Evolutionary conservation across 92 coral and sea anemone species (phyloP).

Genomic region (Virgularia gustaviana): DNA sequence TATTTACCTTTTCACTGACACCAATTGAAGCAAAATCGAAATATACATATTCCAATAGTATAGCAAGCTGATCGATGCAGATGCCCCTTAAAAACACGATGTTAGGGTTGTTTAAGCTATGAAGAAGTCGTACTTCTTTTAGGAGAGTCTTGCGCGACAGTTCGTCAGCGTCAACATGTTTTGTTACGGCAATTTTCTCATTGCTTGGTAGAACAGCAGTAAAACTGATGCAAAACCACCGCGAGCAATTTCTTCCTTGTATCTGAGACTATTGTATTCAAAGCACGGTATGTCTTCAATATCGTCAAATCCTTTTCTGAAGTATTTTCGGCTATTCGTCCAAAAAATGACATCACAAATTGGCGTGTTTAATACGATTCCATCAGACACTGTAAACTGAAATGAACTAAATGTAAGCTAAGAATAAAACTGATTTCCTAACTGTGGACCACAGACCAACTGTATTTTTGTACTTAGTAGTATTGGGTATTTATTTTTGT

Average conservation of each 20-base stretch:
- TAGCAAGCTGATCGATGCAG: neutral
- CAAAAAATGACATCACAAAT: neutral
- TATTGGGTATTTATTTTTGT: no score
- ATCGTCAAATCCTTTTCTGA: neutral
- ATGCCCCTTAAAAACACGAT: neutral
- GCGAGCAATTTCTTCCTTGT: slow-evolving; percentile 1
- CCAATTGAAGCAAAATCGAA: no score
- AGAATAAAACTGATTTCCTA: no score
- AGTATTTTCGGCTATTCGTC: neutral
- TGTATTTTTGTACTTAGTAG: no score
- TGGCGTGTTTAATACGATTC: neutral
- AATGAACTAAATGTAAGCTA: no score
- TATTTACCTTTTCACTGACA: neutral
- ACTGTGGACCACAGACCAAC: no score
- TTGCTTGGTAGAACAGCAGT: slow-evolving; percentile 1
- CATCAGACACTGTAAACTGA: no score
- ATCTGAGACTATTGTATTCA: neutral
- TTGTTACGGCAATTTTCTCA: neutral
- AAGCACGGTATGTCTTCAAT: neutral
- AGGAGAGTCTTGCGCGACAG: neutral
- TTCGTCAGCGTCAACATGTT: no score
- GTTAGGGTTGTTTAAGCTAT: neutral
- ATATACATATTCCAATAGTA: no score
- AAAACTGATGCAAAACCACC: neutral
- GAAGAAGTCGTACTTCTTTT: neutral